Base-by-base conservation (phyloP, 2,797 vertebrate genomes). In the Protonibea diacanthus region DNA sequence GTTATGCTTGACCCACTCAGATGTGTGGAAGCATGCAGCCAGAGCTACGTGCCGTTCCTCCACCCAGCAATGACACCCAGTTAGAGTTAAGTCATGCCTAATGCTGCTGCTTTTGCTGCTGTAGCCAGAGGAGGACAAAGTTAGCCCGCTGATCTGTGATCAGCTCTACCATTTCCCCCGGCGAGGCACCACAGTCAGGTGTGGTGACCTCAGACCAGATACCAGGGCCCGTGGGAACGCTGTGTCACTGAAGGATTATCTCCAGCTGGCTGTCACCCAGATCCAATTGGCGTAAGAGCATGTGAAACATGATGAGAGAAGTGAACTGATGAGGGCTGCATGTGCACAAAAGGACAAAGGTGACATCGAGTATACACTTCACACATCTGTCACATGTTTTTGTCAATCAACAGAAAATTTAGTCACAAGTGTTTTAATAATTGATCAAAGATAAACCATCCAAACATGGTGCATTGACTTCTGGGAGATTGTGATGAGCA, bases 261-360 rank as follows among this genome's bases (percentile, higher is more conserved):
- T 83, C 70, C 60, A 87, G 62, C 77, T 78, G 64, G 64, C 45
- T 6, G 1, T 77, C 75, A 33, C 25, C 56, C 74, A 75, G 75
- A 87, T 87, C 82, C 80, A 80, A 73, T 84, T 88, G 83, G 78
- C 65, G 20, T 83, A 75, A 82, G 81, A 76, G 75, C 84, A 12
- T 57, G 82, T 84, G 74, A 84, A 75, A 52, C 69, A 71, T 21
- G 21, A 70, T 47, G 38, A 64, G 82, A 65, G 74, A 78, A 75
- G 64, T 75, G 48, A 86, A 67, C 64, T 74, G 57, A 80, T 82
- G 69, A 78, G 69, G 42, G 18, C 45, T 72, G 80, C 58, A 44
- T 4, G 71, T 88, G 74, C 58, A 52, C 40, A 2, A 3, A 40
- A 52, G 11, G 51, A 40, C 21, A 55, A 15, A 11, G 3, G 33